A percentile compares a stretch with the other conserved stretches of the same genome.
phyloP scores from a whole-genome alignment of 2,113 vertebrate genomes.

The Gobius niger region DNA sequence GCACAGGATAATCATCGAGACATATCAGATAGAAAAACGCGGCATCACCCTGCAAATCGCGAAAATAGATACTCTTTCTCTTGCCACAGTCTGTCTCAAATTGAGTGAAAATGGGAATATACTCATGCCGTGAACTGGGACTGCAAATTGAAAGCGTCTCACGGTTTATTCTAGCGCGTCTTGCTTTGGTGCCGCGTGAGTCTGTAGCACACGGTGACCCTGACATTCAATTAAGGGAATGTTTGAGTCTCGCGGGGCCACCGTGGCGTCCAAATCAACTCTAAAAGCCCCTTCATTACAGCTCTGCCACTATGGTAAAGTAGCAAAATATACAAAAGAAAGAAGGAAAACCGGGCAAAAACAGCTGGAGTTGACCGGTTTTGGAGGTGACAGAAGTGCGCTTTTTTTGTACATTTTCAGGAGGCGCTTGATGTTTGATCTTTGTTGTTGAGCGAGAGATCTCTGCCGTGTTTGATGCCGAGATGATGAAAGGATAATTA shows the following conservation, averaged over 20 bases:
- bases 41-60: too few species aligned
- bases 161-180: conserved; percentile 7
- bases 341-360: neutral
- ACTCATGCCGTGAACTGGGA: neutral
- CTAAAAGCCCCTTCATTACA: conserved; percentile 53
- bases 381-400: conserved; percentile 27
- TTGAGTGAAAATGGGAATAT: too few species aligned
- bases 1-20: too few species aligned
- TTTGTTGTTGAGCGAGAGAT: conserved; percentile 7
- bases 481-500: conserved; percentile 53
- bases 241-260: conserved; percentile 38
- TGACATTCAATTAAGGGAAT: conserved; percentile 42
- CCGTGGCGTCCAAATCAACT: conserved; percentile 41
- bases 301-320: conserved; percentile 21
- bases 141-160: conserved; percentile 14
- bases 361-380: neutral
- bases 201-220: conserved; percentile 33
- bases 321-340: conserved; percentile 1
- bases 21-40: too few species aligned
- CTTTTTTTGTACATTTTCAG: conserved; percentile 15
- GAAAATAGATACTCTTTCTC: too few species aligned
- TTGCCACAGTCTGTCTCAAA: too few species aligned
- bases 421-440: conserved; percentile 11
- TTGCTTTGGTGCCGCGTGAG: conserved; percentile 6
- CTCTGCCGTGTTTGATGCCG: conserved; percentile 16